Evolutionary conservation across 1,140 invertebrate species (phyloP), one percentile per base, ranked within the genome.

Genomic region (Plectrocnemia conspersa): DNA sequence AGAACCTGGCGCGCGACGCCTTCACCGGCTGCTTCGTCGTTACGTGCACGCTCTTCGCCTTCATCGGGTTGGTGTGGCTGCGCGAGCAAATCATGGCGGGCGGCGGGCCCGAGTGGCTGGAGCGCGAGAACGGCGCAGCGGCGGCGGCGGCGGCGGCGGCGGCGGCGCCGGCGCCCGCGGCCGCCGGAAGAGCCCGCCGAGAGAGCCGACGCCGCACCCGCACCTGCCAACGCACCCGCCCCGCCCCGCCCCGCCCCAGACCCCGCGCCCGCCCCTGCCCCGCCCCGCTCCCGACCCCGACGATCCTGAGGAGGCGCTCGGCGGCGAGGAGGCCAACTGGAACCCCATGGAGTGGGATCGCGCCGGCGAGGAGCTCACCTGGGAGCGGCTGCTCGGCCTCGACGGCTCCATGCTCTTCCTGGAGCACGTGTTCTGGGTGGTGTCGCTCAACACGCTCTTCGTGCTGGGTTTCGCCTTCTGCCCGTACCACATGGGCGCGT

Each of bases 371-470:
- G 97, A 99, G 69, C 70, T 99, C 1, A 98, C 97, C 0, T 99
- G 96, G 96, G 95, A 98, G 68, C 78, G 95, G 63, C 75, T 99
- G 1, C 76, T 99, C 0, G 97, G 97, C 1, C 73, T 99, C 1
- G 97, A 99, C 77, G 97, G 97, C 0, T 98, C 95, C 0, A 80
- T 99, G 22, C 85, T 96, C 11, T 99, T 99, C 66, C 74, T 99
- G 19, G 97, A 99, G 74, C 95, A 99, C 77, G 95, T 98, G 0
- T 98, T 99, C 68, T 99, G 96, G 96, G 94, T 98, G 6, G 91
- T 98, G 5, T 96, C 93, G 0, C 75, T 99, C 3, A 98, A 98
- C 68, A 96, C 94, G 3, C 75, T 98, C 15, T 98, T 98, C 69
- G 97, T 98, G 55, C 82, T 98, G 52, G 81, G 92, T 64, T 84